These are phyloP conservation scores for Morelia viridis DNA, from an alignment of 2,797 vertebrate genomes.

Conservation along the genomic window DNA sequence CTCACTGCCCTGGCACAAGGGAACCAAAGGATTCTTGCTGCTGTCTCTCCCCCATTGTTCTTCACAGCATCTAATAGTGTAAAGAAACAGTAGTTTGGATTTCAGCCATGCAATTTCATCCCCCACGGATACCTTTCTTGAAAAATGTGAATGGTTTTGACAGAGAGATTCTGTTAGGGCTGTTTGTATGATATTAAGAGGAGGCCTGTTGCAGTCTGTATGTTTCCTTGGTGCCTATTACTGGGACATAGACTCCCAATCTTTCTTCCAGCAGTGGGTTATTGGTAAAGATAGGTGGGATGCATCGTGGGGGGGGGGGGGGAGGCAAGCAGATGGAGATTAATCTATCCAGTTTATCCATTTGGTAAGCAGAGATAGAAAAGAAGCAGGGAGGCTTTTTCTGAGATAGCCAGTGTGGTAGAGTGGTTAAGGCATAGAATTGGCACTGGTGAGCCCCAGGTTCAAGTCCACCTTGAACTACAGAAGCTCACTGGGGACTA, in stretches of 20 bases:
- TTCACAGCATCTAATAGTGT: neutral
- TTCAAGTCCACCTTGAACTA: too few species aligned
- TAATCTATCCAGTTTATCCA: neutral
- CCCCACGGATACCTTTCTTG: neutral
- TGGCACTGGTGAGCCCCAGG: too few species aligned
- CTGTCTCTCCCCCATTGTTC: neutral
- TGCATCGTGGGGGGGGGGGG: too few species aligned
- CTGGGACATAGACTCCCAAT: neutral
- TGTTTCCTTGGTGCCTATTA: neutral
- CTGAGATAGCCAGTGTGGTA: neutral
- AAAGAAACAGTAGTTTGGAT: neutral
- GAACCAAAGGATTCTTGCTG: neutral
- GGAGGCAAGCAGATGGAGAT: neutral
- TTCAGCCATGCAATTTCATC: neutral
- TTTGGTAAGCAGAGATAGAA: neutral
- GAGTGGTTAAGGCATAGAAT: too few species aligned
- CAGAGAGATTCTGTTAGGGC: neutral
- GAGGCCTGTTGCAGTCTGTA: neutral
- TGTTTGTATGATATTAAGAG: neutral
- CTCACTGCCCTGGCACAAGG: neutral
- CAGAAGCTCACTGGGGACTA: too few species aligned
- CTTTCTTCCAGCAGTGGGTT: neutral
- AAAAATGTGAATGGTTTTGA: neutral
- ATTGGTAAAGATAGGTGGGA: neutral
- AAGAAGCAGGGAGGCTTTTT: neutral